Evolutionary conservation across 2,888 invertebrate genomes (phyloP), one percentile per base, ranked within the genome.

Genomic region (Microctonus aethiopoides): DNA sequence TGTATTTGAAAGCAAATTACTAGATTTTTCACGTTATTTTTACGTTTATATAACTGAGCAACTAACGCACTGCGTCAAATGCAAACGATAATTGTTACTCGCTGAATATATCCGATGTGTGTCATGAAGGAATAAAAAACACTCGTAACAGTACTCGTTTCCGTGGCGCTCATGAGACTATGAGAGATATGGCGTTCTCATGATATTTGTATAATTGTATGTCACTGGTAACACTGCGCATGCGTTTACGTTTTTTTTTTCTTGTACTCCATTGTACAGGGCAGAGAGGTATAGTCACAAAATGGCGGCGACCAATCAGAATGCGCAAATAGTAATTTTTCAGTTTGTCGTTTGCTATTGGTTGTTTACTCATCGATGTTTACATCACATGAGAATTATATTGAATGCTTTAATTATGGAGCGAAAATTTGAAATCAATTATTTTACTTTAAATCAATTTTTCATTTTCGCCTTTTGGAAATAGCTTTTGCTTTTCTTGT

Each of bases 41-140:
- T 66, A 4, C 92, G 68, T 70, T 73, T 52, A 70, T 70, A 61
- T 67, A 68, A 59, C 29, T 71, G 71, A 68, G 73, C 76, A 81
- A 83, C 79, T 76, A 80, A 83, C 83, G 83, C 83, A 82, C 84
- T 81, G 84, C 84, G 82, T 83, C 80, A 78, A 80, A 80, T 82
- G 81, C 81, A 71, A 69, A 72, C 62, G 67, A 74, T 72, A 72
- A 74, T 68, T 74, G 69, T 73, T 62, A 78, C 77, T 80, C 79
- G 77, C 71, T 77, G 73, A 76, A 79, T 77, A 74, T 79, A 78
- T 79, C 75, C 79, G 81, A 79, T 77, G 73, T 78, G 77, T 79
- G 77, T 77, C 81, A 78, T 78, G 77, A 82, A 79, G 75, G 79
- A 79, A 73, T 76, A 77, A 79, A n/a, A 77, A 75, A 72, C 74